Base-by-base conservation (phyloP, 2,888 invertebrate genomes). In the Syritta pipiens region DNA sequence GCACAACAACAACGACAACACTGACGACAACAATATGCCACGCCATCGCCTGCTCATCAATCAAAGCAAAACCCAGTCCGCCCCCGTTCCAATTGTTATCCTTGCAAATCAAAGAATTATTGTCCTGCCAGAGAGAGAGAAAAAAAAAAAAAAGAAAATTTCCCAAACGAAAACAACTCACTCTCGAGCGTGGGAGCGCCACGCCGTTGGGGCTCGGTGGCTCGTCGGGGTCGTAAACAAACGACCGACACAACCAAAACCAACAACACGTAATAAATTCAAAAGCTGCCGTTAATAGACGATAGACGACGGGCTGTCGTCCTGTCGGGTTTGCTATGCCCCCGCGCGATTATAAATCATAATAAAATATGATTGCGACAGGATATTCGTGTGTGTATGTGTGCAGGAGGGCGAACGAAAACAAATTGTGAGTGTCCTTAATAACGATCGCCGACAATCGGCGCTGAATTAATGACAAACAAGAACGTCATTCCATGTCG, bases 321-420 rank as follows among this genome's bases (percentile, higher is more conserved):
- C n/a, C n/a, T n/a, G n/a, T n/a, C n/a, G n/a, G n/a, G n/a, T n/a
- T n/a, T n/a, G n/a, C n/a, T n/a, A n/a, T n/a, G n/a, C n/a, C n/a
- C 71, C 51, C 68, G 30, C 49, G 65, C 65, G 72, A 60, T 77
- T 77, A 71, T 76, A 76, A 76, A 76, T 76, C 76, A 76, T 59
- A 71, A 72, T 77, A 67, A 72, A 77, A 77, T 77, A 67, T 65
- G 48, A 65, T 60, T 72, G 51, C 42, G 55, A 75, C 42, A 59
- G 28, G 35, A 59, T 46, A 30, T 35, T 0, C 6, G n/a, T 2
- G 12, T 22, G 22, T 48, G 7, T 10, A 12, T 35, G 6, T 22
- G 40, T 32, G 30, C n/a, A 10, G 28, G 12, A 5, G 7, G 10
- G n/a, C n/a, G 22, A 40, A 30, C 35, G 51, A 55, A 26, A 68